phyloP scores from a whole-genome alignment of 1,140 invertebrate genomes.

The Drosophila repletoides region DNA sequence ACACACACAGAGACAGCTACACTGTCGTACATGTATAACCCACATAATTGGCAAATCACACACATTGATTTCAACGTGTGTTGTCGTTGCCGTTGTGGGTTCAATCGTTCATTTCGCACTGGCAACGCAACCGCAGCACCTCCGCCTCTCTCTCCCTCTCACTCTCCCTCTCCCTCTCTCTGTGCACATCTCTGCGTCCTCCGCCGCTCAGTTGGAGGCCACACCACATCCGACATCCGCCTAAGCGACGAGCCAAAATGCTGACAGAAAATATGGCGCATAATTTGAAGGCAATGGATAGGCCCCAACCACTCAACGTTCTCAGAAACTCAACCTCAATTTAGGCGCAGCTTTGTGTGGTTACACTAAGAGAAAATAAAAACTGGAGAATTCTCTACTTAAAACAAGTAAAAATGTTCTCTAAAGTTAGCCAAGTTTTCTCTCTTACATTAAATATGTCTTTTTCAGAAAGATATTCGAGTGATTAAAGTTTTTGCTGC shows the following conservation, averaged over 20 bases:
- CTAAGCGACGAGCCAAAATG: conserved; percentile 52
- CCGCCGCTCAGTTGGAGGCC: conserved; percentile 21
- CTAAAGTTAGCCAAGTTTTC: no score
- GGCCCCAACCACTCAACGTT: background rate
- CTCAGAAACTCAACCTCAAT: conserved; percentile 25
- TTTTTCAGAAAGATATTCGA: no score
- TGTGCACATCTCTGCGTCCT: background rate
- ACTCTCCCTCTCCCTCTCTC: background rate
- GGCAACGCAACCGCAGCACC: conserved; percentile 32
- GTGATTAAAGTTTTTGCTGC: no score
- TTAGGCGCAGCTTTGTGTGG: conserved; percentile 27
- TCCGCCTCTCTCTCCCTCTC: background rate
- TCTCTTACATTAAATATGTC: no score
- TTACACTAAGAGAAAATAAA: no score
- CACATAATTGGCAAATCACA: conserved; percentile 79
- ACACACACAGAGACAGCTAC: background rate
- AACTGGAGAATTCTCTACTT: no score
- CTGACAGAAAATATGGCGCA: conserved; percentile 65
- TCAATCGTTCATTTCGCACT: conserved; percentile 69
- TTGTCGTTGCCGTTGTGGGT: conserved; percentile 43
- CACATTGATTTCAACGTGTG: conserved; percentile 75
- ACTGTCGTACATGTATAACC: conserved; percentile 42
- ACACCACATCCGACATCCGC: conserved; percentile 73
- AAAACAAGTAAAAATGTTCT: no score
- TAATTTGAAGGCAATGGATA: conserved; percentile 72